Evolutionary conservation across 2,888 invertebrate species (phyloP).

Genomic region (Pristionchus maxplancki): DNA sequence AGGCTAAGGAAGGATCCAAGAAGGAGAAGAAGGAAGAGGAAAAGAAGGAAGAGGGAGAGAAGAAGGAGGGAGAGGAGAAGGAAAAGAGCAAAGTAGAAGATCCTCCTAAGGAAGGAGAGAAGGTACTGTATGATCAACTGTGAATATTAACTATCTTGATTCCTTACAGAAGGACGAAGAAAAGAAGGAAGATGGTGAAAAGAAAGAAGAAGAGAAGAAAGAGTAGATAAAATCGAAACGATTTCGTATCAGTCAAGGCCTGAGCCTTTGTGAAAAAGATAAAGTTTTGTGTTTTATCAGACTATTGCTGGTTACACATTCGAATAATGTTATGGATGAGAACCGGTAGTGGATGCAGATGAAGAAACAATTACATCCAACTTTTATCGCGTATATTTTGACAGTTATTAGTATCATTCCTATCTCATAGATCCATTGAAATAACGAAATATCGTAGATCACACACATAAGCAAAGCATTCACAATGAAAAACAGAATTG

Average conservation of each 20-base stretch:
- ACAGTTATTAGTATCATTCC: slow-evolving; percentile 24
- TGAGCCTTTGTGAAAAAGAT: slow-evolving; percentile 37
- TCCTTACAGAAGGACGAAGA: slow-evolving; percentile 25
- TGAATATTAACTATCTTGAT: not conserved
- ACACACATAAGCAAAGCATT: slow-evolving; percentile 24
- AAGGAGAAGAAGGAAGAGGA: slow-evolving; percentile 3
- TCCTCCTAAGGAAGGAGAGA: slow-evolving; percentile 5
- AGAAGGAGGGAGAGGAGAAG: slow-evolving; percentile 42
- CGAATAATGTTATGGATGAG: not conserved
- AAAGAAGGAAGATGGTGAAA: slow-evolving; percentile 35
- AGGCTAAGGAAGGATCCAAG: slow-evolving; percentile 28
- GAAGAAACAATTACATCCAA: not conserved
- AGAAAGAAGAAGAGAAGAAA: slow-evolving; percentile 44
- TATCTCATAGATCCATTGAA: slow-evolving; percentile 29
- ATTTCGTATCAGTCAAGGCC: slow-evolving; percentile 1
- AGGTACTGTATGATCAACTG: not conserved
- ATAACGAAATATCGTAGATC: slow-evolving; percentile 8
- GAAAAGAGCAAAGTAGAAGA: slow-evolving; percentile 37
- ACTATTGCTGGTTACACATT: not conserved
- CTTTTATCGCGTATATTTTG: slow-evolving; percentile 6
- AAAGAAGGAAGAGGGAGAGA: slow-evolving; percentile 47
- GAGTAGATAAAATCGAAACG: slow-evolving; percentile 10
- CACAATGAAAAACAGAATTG: slow-evolving; percentile 32
- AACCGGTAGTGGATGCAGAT: not conserved
- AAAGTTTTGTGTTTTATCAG: slow-evolving; percentile 29